Percentiles rank a stretch among this genome's conserved stretches.
phyloP scores from a whole-genome alignment of 2,113 vertebrate species.

The Albula goreensis region DNA sequence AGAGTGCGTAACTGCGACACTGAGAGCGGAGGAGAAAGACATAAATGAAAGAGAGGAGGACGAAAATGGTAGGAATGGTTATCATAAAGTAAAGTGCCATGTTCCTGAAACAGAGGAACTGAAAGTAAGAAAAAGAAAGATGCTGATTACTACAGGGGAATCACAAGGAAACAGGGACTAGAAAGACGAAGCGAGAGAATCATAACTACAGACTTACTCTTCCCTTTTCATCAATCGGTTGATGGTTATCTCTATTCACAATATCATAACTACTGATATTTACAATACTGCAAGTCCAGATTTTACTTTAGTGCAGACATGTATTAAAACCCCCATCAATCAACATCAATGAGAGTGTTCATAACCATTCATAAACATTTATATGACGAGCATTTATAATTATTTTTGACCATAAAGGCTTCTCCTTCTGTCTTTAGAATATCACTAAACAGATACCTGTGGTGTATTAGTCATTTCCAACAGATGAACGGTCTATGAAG shows the following conservation, averaged over 20 bases:
- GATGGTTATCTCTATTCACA: neutral
- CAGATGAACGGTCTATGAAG: too few relatives aligned
- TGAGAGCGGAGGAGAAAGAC: neutral
- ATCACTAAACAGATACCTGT: too few relatives aligned
- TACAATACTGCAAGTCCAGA: too few relatives aligned
- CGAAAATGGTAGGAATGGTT: constrained; percentile 67
- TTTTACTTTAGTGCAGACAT: too few relatives aligned
- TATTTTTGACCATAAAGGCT: neutral
- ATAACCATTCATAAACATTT: too few relatives aligned
- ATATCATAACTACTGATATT: too few relatives aligned
- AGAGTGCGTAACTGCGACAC: neutral
- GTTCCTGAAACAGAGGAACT: constrained; percentile 76
- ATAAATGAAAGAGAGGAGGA: constrained; percentile 4
- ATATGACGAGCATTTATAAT: too few relatives aligned
- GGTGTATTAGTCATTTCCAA: too few relatives aligned
- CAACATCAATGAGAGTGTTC: too few relatives aligned
- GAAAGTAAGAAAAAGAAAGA: constrained; percentile 58
- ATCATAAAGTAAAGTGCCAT: constrained; percentile 83
- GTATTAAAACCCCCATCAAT: too few relatives aligned
- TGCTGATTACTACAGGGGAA: constrained; percentile 18
- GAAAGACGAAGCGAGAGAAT: neutral
- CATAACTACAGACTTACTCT: too few relatives aligned
- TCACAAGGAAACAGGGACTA: neutral
- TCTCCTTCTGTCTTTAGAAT: too few relatives aligned
- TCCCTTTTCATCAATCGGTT: neutral